Evolutionary conservation across 2,113 vertebrate genomes (phyloP), one percentile per base, ranked within the genome.

Genomic region (Scomber scombrus): DNA sequence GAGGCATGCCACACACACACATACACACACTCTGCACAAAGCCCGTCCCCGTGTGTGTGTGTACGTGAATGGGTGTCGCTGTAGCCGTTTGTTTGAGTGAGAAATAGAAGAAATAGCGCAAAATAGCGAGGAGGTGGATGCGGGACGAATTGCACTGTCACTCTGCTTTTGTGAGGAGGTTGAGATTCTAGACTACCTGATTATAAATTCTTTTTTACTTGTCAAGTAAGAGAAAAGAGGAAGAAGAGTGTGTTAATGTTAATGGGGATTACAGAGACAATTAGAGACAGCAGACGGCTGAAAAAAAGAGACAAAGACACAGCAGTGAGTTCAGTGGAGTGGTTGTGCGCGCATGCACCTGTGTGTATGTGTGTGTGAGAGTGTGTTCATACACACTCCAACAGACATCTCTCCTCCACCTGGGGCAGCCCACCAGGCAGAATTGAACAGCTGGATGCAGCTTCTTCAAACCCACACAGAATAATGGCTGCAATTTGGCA

Each of bases 401-500:
- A 29, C 63, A 76, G 63, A 66, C 18, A 29, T n/a, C 56, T 18
- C 31, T 57, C 40, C 69, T 84, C 71, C 79, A 85, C 56, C 73
- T 75, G 54, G 63, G 72, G 78, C 16, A 45, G 50, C 78, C 55
- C 21, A 18, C 81, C 85, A 85, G 80, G 64, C 89, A 57, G 40
- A 81, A 74, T 14, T 49, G 77, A 90, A 80, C 91, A 92, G 89
- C 91, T 94, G 90, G 73, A 87, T 78, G 54, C 57, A 82, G 77
- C 65, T 78, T 77, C 78, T 83, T 81, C 60, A 84, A 80, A 89
- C 68, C 80, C 65, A 46, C 65, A 43, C 47, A 81, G 60, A 82
- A 73, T 85, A 90, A 91, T 85, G 70, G 81, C 65, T 63, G 83
- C 75, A 92, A 93, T 92, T 89, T 93, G 90, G 87, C 83, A 71